Conservation (phyloP, 2,113 vertebrate species). For the Lophochroa leadbeateri region DNA sequence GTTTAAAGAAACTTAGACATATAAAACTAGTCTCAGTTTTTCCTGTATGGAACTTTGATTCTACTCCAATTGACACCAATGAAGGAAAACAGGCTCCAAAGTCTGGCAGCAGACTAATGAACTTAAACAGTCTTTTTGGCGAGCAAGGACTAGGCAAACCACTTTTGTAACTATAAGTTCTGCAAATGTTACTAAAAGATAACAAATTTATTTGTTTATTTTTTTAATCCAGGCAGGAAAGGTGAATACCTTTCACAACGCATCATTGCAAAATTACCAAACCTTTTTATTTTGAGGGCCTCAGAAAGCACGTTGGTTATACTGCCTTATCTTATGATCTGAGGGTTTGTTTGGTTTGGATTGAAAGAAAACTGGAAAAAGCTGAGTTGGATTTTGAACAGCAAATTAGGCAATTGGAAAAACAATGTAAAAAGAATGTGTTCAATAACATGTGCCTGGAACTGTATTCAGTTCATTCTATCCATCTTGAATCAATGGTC, state of each 20-base stretch:
- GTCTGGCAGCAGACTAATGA: not conserved
- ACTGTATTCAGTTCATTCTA: not conserved
- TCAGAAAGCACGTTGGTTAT: not conserved
- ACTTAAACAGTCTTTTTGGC: not conserved
- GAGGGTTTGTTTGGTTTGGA: slow-evolving; percentile 51
- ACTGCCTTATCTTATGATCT: slow-evolving; percentile 40
- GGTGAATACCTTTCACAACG: slow-evolving; percentile 61
- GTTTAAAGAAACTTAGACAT: not conserved
- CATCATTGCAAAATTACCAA: slow-evolving; percentile 61
- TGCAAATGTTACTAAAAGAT: slow-evolving; percentile 53
- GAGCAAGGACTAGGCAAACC: slow-evolving; percentile 24
- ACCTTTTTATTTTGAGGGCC: slow-evolving; percentile 29
- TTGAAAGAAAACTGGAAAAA: slow-evolving; percentile 42
- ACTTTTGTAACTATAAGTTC: slow-evolving; percentile 49
- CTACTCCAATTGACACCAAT: not conserved
- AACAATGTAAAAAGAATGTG: slow-evolving; percentile 9
- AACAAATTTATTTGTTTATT: not conserved
- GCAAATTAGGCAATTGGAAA: slow-evolving; percentile 49
- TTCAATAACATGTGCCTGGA: not conserved
- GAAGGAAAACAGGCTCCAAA: not conserved
- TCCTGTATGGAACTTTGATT: not conserved
- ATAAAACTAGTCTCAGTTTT: not conserved
- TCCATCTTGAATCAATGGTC: not conserved
- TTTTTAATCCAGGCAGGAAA: slow-evolving; percentile 58
- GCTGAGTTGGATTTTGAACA: slow-evolving; percentile 59